Evolutionary conservation across 1,140 invertebrate genomes (phyloP).

Genomic region (Pseudoatta argentina): DNA sequence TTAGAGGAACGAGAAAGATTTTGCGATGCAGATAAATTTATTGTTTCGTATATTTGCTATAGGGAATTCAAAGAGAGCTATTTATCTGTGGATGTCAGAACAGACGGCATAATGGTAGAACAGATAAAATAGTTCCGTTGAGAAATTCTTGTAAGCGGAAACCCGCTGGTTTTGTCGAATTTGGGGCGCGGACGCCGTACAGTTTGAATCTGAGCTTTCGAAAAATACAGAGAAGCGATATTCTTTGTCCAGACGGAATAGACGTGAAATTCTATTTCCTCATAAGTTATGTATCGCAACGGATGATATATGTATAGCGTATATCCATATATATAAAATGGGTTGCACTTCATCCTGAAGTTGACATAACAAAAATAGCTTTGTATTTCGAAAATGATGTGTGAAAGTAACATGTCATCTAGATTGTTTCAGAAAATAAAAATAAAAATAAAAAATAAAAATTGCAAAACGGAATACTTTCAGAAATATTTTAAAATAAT

Average conservation of each 20-base stretch:
- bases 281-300: slow-evolving; percentile 38
- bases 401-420: background rate
- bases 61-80: slow-evolving; percentile 7
- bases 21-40: slow-evolving; percentile 22
- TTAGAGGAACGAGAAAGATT: background rate
- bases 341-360: background rate
- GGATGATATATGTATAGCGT: slow-evolving; percentile 4
- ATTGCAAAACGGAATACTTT: background rate
- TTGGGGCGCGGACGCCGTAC: background rate
- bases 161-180: slow-evolving; percentile 22
- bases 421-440: background rate
- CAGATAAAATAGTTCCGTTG: slow-evolving; percentile 44
- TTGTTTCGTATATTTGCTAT: slow-evolving; percentile 28
- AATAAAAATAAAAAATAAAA: background rate
- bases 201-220: slow-evolving; percentile 45
- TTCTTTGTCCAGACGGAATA: slow-evolving; percentile 34
- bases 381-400: background rate
- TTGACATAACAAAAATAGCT: slow-evolving; percentile 30
- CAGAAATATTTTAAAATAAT: background rate
- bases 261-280: slow-evolving; percentile 40
- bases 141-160: slow-evolving; percentile 25
- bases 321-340: slow-evolving; percentile 9
- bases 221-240: slow-evolving; percentile 44
- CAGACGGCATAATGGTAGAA: slow-evolving; percentile 18
- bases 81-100: slow-evolving; percentile 22